Conservation (phyloP, 2,113 vertebrate genomes). For the Dascyllus trimaculatus region DNA sequence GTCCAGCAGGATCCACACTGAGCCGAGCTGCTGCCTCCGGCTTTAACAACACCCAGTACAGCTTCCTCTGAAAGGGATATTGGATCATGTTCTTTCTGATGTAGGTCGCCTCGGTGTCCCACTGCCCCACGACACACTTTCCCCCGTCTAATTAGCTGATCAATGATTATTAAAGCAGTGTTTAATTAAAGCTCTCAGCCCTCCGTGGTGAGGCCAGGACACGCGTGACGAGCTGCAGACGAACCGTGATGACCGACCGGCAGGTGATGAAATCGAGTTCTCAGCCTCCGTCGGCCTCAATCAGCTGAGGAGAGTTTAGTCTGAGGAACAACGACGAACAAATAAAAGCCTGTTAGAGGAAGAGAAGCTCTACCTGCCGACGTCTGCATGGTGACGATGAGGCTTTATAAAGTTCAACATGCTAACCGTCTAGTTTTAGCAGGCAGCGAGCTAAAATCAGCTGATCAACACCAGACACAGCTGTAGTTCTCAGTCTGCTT, state of each 20-base stretch:
- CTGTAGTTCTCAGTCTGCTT: too few species aligned
- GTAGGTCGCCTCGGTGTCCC: conserved; percentile 37
- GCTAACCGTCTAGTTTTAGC: too few species aligned
- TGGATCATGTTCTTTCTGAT: conserved; percentile 12
- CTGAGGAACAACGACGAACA: too few species aligned
- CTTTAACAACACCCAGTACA: neutral
- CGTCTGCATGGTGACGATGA: too few species aligned
- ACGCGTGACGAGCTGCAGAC: conserved; percentile 14
- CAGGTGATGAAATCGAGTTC: neutral
- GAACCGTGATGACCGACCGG: conserved; percentile 15
- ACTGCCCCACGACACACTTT: conserved; percentile 18
- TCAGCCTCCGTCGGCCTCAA: too few species aligned
- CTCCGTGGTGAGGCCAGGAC: conserved; percentile 8
- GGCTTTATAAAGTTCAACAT: too few species aligned
- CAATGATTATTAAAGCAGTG: conserved; percentile 49
- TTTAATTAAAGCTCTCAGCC: conserved; percentile 42
- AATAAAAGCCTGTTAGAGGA: too few species aligned
- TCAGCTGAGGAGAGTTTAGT: too few species aligned
- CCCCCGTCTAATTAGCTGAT: conserved; percentile 41
- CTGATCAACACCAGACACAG: too few species aligned
- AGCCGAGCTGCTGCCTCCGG: neutral
- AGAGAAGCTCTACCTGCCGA: too few species aligned
- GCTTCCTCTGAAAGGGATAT: conserved; percentile 10
- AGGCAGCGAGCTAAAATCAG: too few species aligned
- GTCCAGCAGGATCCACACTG: conserved; percentile 30